Percentiles rank a stretch among this genome's conserved stretches.
These are phyloP conservation scores for Eulemur macaco DNA, from an alignment of 2,113 vertebrate species.

Conservation along the genomic window DNA sequence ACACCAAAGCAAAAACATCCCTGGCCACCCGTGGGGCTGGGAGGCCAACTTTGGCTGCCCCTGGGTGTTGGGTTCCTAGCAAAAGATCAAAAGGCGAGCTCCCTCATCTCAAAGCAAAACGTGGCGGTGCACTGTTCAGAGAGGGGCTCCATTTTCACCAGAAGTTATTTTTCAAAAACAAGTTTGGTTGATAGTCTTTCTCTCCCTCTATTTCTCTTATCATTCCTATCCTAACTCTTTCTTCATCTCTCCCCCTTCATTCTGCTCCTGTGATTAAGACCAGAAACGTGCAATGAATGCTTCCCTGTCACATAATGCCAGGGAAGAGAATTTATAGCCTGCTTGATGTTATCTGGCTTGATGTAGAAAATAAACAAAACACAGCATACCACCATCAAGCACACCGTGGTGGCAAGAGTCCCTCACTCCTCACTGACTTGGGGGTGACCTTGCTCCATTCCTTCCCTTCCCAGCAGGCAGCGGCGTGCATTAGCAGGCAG, in stretches of 20 bases:
- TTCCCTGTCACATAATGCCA: neutral
- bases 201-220: neutral
- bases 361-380: neutral
- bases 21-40: neutral
- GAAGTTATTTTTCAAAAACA: conserved; percentile 35
- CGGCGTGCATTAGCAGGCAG: conserved; percentile 16
- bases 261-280: neutral
- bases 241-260: neutral
- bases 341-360: neutral
- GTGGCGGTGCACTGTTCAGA: neutral
- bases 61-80: neutral
- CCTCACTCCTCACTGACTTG: neutral
- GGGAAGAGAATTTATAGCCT: neutral
- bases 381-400: neutral
- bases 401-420: neutral
- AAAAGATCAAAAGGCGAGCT: neutral
- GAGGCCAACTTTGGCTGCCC: neutral
- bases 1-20: conserved; percentile 9
- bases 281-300: neutral
- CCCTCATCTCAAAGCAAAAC: neutral
- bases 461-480: neutral
- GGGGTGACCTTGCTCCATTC: neutral
- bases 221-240: neutral
- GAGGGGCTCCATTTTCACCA: neutral
- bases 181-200: neutral